Evolutionary conservation across 2,888 invertebrate genomes (phyloP), one percentile per base, ranked within the genome.

Genomic region (Zaprionus bogoriensis): DNA sequence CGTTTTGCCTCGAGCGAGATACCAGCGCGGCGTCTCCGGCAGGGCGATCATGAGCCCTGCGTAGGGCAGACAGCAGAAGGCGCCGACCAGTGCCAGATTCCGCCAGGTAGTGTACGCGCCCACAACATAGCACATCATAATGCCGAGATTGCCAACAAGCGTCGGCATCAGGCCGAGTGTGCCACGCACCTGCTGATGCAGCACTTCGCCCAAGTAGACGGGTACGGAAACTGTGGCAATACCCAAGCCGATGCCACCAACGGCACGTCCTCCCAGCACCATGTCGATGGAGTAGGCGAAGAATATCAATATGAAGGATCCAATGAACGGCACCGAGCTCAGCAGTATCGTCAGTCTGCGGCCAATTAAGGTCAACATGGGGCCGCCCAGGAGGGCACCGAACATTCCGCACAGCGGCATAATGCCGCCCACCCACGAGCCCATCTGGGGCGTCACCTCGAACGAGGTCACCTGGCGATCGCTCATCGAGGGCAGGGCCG

Each of bases 91-190:
- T 19, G 73, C 81, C 28, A 77, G 44, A 6, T 19, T 6, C 3
- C 64, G 68, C n/a, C 81, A 80, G 9, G 44, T 55, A 0, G 68
- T 19, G 4, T 41, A 20, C 4, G 55, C 39, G 7, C 87, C 97
- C 0, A 95, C 89, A 0, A 92, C 87, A 86, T 96, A 97, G 0
- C 94, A 92, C 61, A 94, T 91, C 0, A 97, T 92, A 52, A 97
- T 95, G 60, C 97, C 97, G 2, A 94, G 87, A 0, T 95, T 95
- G 41, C 97, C 91, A 92, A 95, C 94, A 28, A 98, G 91, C 87
- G 97, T 97, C 88, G 96, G 96, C 80, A 94, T 95, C 25, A 95
- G 94, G 1, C 97, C 97, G 0, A 97, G 90, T 0, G 94, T 93
- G 0, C 97, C 97, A 55, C 97, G 92, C 71, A 96, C 93, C 17